Evolutionary conservation across 2,797 vertebrate species (phyloP).

Genomic region (Falco peregrinus): DNA sequence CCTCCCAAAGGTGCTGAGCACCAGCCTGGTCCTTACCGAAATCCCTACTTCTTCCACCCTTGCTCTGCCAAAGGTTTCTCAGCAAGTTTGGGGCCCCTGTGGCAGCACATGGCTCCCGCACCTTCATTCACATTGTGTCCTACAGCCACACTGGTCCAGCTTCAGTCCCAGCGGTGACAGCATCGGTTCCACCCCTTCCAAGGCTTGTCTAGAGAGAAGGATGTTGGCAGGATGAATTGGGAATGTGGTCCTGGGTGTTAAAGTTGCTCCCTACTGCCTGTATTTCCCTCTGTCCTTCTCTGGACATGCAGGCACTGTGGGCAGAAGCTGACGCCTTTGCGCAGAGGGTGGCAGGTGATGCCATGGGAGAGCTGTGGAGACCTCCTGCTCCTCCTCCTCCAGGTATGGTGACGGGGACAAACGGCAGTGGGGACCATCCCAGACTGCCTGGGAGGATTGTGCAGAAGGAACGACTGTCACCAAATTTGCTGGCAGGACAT

Average conservation of each 20-base stretch:
- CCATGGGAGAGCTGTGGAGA: neutral
- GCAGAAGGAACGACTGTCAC: neutral
- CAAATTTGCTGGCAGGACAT: neutral
- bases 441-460: neutral
- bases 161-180: neutral
- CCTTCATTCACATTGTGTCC: neutral
- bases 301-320: rapidly evolving
- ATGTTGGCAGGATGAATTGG: neutral
- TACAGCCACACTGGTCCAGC: neutral
- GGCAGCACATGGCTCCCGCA: neutral
- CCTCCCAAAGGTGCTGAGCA: neutral
- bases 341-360: neutral
- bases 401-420: neutral
- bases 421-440: neutral
- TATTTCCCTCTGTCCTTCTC: neutral
- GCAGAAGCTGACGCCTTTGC: neutral
- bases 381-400: neutral
- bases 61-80: neutral
- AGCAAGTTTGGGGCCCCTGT: too few species aligned
- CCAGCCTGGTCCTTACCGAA: neutral
- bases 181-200: rapidly evolving
- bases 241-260: neutral
- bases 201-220: neutral
- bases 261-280: neutral
- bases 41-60: neutral